phyloP scores from a whole-genome alignment of 2,888 invertebrate species.

The Gerosis bhagava region DNA sequence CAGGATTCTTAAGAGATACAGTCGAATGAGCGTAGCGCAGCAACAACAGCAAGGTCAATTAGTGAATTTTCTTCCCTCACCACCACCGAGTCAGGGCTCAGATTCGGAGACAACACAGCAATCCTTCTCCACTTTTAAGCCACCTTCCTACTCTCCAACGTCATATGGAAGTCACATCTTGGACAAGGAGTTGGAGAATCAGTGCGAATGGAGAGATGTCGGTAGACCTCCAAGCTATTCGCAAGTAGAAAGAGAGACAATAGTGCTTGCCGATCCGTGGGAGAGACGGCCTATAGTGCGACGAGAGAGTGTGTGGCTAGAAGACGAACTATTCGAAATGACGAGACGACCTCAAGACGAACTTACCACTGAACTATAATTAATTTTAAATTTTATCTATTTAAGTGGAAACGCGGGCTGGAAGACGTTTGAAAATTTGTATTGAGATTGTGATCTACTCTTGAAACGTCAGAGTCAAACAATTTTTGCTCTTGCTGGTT shows the following conservation, averaged over 20 bases:
- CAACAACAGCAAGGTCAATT: conserved; percentile 88
- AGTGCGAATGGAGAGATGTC: conserved; percentile 81
- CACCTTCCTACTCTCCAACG: conserved; percentile 76
- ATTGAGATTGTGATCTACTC: too few species aligned
- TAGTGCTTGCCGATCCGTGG: conserved; percentile 73
- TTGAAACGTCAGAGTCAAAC: too few species aligned
- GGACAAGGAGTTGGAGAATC: conserved; percentile 68
- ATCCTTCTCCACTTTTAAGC: conserved; percentile 77
- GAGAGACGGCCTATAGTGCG: conserved; percentile 74
- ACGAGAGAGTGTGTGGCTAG: conserved; percentile 85
- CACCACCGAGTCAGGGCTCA: conserved; percentile 74
- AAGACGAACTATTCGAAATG: conserved; percentile 92
- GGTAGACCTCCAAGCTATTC: conserved; percentile 76
- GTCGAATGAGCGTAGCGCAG: conserved; percentile 73
- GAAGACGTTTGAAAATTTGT: too few species aligned
- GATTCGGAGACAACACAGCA: conserved; percentile 68
- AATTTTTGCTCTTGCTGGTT: too few species aligned
- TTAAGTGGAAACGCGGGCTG: too few species aligned
- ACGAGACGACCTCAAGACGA: conserved; percentile 94
- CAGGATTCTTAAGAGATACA: conserved; percentile 86
- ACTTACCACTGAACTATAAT: conserved; percentile 92
- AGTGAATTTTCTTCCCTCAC: conserved; percentile 88
- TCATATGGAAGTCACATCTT: conserved; percentile 69
- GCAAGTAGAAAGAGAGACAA: conserved; percentile 69
- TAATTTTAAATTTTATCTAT: too few species aligned